These are phyloP conservation scores for Glomeris maerens DNA, from an alignment of 1,140 invertebrate genomes.

Conservation along the genomic window DNA sequence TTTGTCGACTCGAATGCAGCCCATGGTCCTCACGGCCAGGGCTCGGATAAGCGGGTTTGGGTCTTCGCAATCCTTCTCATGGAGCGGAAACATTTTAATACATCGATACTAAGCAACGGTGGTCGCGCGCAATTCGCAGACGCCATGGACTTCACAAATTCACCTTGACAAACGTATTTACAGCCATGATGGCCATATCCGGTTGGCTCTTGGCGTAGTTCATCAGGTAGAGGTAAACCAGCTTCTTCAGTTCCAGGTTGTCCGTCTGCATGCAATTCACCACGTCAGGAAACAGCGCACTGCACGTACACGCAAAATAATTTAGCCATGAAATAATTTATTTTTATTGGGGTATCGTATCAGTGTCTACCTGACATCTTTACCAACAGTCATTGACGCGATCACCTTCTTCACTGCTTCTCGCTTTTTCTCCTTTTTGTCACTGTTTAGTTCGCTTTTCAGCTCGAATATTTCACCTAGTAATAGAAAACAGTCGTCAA, in stretches of 20 bases:
- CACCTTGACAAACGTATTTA: conserved; percentile 99
- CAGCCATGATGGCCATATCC: conserved; percentile 99
- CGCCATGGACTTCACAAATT: too few species aligned
- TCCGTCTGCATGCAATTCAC: conserved; percentile 99
- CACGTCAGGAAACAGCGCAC: conserved; percentile 93
- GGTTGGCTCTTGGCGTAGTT: conserved; percentile 99
- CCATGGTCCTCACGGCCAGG: conserved; percentile 97
- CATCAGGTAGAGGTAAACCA: conserved; percentile 99
- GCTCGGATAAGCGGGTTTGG: conserved; percentile 97
- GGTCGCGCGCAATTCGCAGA: too few species aligned
- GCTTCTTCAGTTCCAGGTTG: conserved; percentile 97
- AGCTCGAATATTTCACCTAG: conserved; percentile 90
- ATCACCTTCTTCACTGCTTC: conserved; percentile 99
- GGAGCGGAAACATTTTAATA: neutral
- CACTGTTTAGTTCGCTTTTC: conserved; percentile 97
- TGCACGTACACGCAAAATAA: conserved; percentile 21
- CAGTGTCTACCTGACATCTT: conserved; percentile 41
- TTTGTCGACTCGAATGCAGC: conserved; percentile 98
- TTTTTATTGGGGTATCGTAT: neutral
- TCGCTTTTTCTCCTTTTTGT: conserved; percentile 99
- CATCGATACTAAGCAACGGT: neutral
- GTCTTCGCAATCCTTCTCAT: conserved; percentile 91
- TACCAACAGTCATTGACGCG: conserved; percentile 98
- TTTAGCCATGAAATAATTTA: neutral
- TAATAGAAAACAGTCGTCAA: too few species aligned